Evolutionary conservation across 1,140 invertebrate species (phyloP), one percentile per base, ranked within the genome.

Genomic region (Drosophila lini): DNA sequence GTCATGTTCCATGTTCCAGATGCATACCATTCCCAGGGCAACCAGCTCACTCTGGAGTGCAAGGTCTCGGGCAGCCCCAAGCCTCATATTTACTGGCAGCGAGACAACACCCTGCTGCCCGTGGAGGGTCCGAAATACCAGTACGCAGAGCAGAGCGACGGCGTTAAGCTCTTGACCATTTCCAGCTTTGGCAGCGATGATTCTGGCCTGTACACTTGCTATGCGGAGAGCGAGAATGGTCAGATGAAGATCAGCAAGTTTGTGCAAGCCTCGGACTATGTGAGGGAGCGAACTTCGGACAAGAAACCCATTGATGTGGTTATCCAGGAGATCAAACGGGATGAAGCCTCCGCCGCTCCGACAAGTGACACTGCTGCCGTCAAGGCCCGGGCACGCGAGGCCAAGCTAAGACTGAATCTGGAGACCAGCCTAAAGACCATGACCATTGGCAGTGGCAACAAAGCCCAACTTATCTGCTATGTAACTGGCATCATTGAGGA

Each of bases 31-130:
- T 78, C 83, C 68, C 83, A 91, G 56, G 56, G 45, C 34, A 91
- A 92, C 56, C 76, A 81, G 22, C 69, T 92, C 3, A 79, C 73
- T 0, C 61, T 92, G 42, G 91, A 92, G 70, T 92, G 91, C 74
- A 92, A 92, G 47, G 81, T 91, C 7, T 89, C 91, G 7, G 90
- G 90, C n/a, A 86, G 86, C 36, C 91, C 91, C 11, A 92, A 91
- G 59, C 91, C 91, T 0, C 28, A 63, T 2, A 94, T 99, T 5
- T 94, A 95, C 63, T 98, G 97, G 97, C 96, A 95, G 44, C 97
- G 96, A 86, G 96, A 98, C 91, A 95, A 95, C 3, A 91, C 94
- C 36, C 90, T 94, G 40, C 73, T 96, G 13, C 77, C 82, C 3
- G n/a, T 91, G 63, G 92, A 63, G 75, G 92, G 77, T 89, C 93